A percentile compares a stretch with the other conserved stretches of the same genome.
Conservation (phyloP, 2,113 vertebrate genomes). For the Camelus dromedarius region DNA sequence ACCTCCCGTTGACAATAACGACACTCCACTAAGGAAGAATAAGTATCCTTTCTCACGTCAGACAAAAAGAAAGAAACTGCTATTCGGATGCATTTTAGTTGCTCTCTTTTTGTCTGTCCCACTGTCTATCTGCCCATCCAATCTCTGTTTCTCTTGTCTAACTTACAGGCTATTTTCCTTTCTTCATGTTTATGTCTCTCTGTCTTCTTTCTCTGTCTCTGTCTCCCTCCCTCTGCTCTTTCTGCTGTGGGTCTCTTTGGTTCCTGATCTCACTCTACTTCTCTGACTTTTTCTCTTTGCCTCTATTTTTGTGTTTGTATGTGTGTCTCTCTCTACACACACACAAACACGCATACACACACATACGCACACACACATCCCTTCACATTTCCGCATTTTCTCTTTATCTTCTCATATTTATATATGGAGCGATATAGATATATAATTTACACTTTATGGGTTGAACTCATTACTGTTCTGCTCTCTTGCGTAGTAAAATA, state of each 20-base stretch:
- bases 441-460: conserved; percentile 32
- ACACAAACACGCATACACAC: neutral
- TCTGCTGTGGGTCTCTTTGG: neutral
- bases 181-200: neutral
- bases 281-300: neutral
- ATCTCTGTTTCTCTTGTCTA: neutral
- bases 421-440: neutral
- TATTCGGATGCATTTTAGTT: neutral
- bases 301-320: neutral
- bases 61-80: neutral
- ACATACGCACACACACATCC: accelerated
- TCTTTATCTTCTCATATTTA: neutral
- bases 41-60: neutral
- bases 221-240: neutral
- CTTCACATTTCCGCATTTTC: neutral
- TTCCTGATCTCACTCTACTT: neutral
- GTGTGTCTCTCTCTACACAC: neutral
- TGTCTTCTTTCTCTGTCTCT: neutral
- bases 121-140: neutral
- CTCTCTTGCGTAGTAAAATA: conserved; percentile 65
- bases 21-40: neutral
- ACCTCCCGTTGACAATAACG: conserved; percentile 3
- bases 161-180: neutral
- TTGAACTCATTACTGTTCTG: conserved; percentile 50
- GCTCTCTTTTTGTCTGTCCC: neutral